Percentiles rank a stretch among this genome's conserved stretches.
These are phyloP conservation scores for Blera fallax DNA, from an alignment of 2,888 invertebrate species.

Conservation along the genomic window DNA sequence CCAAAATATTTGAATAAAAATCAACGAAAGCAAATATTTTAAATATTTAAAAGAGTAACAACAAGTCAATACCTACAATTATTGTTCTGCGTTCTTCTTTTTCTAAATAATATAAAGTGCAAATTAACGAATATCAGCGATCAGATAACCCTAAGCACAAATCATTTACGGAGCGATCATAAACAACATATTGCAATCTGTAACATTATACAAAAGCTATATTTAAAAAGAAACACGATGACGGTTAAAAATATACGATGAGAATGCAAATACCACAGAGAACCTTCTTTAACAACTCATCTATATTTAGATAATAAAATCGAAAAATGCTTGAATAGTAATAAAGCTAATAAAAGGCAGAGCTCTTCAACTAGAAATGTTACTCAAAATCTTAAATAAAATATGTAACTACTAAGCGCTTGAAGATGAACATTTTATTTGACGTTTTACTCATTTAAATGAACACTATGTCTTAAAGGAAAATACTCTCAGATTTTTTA, in stretches of 20 bases:
- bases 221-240: not conserved
- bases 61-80: conserved; percentile 31
- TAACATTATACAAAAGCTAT: not conserved
- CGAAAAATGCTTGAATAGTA: conserved; percentile 48
- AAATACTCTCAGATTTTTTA: conserved; percentile 41
- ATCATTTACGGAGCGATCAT: conserved; percentile 20
- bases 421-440: conserved; percentile 27
- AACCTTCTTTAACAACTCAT: conserved; percentile 48
- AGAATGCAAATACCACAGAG: conserved; percentile 47
- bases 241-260: not conserved
- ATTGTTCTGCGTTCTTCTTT: conserved; percentile 41
- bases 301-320: conserved; percentile 33
- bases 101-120: conserved; percentile 18
- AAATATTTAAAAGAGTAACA: conserved; percentile 35
- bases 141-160: conserved; percentile 57
- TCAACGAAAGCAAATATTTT: conserved; percentile 53
- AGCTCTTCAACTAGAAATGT: conserved; percentile 46
- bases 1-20: conserved; percentile 19
- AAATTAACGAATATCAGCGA: conserved; percentile 45
- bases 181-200: conserved; percentile 6
- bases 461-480: conserved; percentile 16
- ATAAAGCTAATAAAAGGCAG: conserved; percentile 9
- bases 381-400: conserved; percentile 27
- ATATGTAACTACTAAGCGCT: conserved; percentile 29
- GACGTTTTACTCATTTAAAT: conserved; percentile 36